These are phyloP conservation scores for Acipenser transmontanus DNA, from an alignment of 2,797 vertebrate species.

Conservation along the genomic window DNA sequence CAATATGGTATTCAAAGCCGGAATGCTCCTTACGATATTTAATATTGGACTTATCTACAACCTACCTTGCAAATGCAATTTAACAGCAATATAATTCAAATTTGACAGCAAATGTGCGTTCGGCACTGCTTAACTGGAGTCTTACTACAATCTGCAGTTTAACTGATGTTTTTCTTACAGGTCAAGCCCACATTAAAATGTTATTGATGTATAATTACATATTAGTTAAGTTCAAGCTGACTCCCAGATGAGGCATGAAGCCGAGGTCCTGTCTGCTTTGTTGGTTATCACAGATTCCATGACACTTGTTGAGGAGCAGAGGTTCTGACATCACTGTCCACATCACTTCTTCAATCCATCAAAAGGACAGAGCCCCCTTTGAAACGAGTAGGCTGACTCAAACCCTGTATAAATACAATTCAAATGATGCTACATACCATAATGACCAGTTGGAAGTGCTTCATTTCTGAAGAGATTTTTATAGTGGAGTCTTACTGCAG, in stretches of 20 bases:
- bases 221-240: constrained; percentile 30
- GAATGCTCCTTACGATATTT: too few relatives aligned
- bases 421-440: too few relatives aligned
- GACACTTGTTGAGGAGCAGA: constrained; percentile 37
- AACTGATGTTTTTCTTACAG: constrained; percentile 34
- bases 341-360: constrained; percentile 25
- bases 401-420: not conserved
- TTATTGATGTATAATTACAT: constrained; percentile 31
- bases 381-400: constrained; percentile 8
- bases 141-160: constrained; percentile 7
- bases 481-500: too few relatives aligned
- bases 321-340: constrained; percentile 39
- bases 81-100: too few relatives aligned
- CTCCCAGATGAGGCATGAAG: constrained; percentile 15
- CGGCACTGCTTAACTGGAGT: too few relatives aligned
- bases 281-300: constrained; percentile 27
- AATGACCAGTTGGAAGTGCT: too few relatives aligned
- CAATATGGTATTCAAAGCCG: too few relatives aligned
- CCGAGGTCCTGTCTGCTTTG: constrained; percentile 17
- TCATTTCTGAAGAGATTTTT: too few relatives aligned
- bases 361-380: constrained; percentile 34
- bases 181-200: constrained; percentile 25
- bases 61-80: too few relatives aligned
- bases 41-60: too few relatives aligned
- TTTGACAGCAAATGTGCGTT: too few relatives aligned